Percentiles rank a stretch among this genome's conserved stretches.
Evolutionary conservation across 2,888 invertebrate genomes (phyloP).

Genomic region (Carterocephalus palaemon): DNA sequence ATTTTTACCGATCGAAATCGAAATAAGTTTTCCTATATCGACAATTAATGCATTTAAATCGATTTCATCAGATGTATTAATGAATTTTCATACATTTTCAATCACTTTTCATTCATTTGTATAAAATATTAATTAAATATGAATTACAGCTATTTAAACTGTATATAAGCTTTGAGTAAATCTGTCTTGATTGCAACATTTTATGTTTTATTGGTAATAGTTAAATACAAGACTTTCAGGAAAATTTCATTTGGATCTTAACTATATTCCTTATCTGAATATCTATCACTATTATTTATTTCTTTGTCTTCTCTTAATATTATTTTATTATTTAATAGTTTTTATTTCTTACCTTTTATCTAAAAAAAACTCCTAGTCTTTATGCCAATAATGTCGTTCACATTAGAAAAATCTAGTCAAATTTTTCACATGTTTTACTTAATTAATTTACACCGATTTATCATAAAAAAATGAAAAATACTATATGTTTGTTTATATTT

Average conservation of each 20-base stretch:
- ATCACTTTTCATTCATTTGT: background rate
- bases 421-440: background rate
- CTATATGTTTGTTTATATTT: too few relatives aligned
- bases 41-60: constrained; percentile 5
- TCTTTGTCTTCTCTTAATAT: background rate
- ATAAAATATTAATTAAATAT: background rate
- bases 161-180: background rate
- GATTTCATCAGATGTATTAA: background rate
- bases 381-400: background rate
- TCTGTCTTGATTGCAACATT: too few relatives aligned
- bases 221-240: too few relatives aligned
- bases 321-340: background rate
- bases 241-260: too few relatives aligned
- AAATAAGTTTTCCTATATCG: background rate
- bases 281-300: background rate
- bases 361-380: too few relatives aligned
- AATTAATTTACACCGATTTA: too few relatives aligned
- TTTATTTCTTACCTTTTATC: too few relatives aligned
- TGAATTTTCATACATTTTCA: background rate
- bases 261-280: background rate
- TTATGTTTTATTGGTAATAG: too few relatives aligned
- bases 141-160: background rate
- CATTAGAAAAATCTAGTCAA: constrained; percentile 14
- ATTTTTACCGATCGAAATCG: constrained; percentile 3
- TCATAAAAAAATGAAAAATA: too few relatives aligned